Conservation (phyloP, 2,888 invertebrate genomes). For the Leptinotarsa juncta region DNA sequence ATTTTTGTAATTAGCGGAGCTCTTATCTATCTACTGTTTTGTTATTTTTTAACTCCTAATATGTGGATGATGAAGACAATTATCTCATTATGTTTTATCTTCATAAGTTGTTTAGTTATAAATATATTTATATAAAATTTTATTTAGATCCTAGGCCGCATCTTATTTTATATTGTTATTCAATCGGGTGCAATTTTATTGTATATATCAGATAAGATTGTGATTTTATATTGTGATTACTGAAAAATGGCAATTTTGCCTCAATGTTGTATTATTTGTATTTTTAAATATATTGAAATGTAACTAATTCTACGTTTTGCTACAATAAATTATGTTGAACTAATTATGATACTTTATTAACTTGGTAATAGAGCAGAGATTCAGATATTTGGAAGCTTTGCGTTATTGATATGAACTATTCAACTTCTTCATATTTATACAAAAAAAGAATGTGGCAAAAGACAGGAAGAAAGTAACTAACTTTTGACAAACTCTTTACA, state of each 20-base stretch:
- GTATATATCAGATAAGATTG: slow-evolving; percentile 53
- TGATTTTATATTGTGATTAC: slow-evolving; percentile 62
- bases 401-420: too few species aligned
- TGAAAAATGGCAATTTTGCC: slow-evolving; percentile 52
- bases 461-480: too few species aligned
- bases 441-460: too few species aligned
- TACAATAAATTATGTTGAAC: slow-evolving; percentile 52
- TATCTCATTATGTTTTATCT: slow-evolving; percentile 30
- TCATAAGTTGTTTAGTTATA: slow-evolving; percentile 31
- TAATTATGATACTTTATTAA: slow-evolving; percentile 15
- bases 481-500: too few species aligned
- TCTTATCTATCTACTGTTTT: neutral
- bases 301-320: slow-evolving; percentile 53
- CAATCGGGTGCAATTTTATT: slow-evolving; percentile 52
- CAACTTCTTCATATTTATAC: too few species aligned
- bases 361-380: too few species aligned
- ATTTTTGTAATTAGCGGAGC: neutral
- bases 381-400: too few species aligned
- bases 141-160: slow-evolving; percentile 44
- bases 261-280: slow-evolving; percentile 53
- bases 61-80: slow-evolving; percentile 27
- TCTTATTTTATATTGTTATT: slow-evolving; percentile 44
- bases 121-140: slow-evolving; percentile 36
- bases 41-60: neutral
- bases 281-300: slow-evolving; percentile 33